phyloP scores from a whole-genome alignment of 2,797 vertebrate species.

The Ptychadena robeensis region DNA sequence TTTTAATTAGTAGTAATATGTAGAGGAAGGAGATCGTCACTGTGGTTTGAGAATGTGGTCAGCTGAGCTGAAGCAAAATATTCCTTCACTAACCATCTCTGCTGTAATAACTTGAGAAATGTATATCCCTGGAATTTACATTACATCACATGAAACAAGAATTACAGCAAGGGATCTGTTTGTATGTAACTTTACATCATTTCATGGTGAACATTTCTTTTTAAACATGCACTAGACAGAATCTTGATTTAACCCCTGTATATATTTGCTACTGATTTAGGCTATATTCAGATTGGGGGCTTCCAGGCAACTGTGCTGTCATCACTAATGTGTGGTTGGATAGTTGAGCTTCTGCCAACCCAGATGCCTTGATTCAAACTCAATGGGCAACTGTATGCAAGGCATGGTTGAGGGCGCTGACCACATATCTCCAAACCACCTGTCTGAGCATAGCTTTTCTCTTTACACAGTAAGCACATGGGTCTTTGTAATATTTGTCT shows the following conservation, averaged over 20 bases:
- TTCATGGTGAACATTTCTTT: neutral
- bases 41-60: slow-evolving; percentile 24
- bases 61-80: slow-evolving; percentile 12
- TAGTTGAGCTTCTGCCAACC: no score
- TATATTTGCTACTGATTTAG: neutral
- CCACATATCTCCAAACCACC: no score
- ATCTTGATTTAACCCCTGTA: neutral
- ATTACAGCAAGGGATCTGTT: neutral
- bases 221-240: neutral
- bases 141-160: slow-evolving; percentile 18
- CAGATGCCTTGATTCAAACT: no score
- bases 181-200: neutral
- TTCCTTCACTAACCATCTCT: neutral
- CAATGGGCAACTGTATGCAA: no score
- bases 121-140: slow-evolving; percentile 7
- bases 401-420: no score
- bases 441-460: no score
- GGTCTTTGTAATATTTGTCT: neutral
- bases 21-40: neutral
- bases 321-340: no score
- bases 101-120: neutral
- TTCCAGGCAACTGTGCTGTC: no score
- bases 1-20: slow-evolving; percentile 36
- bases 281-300: no score
- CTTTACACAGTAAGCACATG: neutral